Evolutionary conservation across 2,888 invertebrate species (phyloP).

Genomic region (Marasmarcha lunaedactyla): DNA sequence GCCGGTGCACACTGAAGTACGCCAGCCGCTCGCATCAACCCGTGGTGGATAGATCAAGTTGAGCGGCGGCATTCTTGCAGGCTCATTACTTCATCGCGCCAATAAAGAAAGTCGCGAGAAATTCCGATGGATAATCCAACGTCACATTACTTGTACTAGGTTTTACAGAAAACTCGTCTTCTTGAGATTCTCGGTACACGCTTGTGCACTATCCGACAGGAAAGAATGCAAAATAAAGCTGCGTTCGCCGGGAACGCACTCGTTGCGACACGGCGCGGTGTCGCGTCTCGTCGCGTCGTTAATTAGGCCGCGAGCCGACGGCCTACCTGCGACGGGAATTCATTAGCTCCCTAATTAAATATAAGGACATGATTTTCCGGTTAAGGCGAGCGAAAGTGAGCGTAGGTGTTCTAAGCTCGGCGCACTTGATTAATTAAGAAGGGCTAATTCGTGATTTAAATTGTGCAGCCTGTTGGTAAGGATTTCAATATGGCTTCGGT

Average conservation of each 20-base stretch:
- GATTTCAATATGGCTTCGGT: neutral
- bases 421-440: constrained; percentile 37
- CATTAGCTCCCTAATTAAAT: constrained; percentile 55
- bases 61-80: neutral
- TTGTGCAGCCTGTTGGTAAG: neutral
- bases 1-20: neutral
- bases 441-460: constrained; percentile 5
- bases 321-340: constrained; percentile 43
- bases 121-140: too few relatives aligned
- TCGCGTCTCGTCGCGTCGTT: constrained; percentile 16
- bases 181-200: too few relatives aligned
- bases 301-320: constrained; percentile 31
- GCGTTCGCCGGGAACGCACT: constrained; percentile 17
- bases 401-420: constrained; percentile 28
- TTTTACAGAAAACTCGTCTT: too few relatives aligned
- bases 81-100: neutral
- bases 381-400: constrained; percentile 39
- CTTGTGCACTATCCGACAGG: too few relatives aligned
- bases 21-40: neutral
- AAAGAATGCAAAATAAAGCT: constrained; percentile 16
- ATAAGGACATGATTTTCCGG: constrained; percentile 48
- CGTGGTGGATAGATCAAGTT: neutral
- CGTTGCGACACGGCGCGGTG: constrained; percentile 4
- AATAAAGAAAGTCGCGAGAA: too few relatives aligned
- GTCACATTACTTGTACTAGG: too few relatives aligned